Base-by-base conservation (phyloP, 1,140 invertebrate species). In the Ostrea denselamellosa region DNA sequence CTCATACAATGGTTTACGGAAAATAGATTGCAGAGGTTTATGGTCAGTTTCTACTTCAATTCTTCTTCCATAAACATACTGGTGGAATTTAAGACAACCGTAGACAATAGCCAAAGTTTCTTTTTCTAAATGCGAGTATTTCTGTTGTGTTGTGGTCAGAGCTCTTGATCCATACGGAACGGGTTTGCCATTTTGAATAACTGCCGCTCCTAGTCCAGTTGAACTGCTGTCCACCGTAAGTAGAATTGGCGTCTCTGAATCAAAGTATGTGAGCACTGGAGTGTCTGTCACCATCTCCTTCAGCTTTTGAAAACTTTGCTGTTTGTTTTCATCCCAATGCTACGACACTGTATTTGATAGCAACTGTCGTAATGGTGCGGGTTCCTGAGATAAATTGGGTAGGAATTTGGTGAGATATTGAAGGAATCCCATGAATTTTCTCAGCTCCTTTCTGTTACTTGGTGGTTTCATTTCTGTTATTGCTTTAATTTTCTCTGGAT, bases 161-260 rank as follows among this genome's bases (percentile, higher is more conserved):
- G 94, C 90, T 44, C 94, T 89, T 0, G 95, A 96, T 12, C 94
- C 94, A 89, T 92, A 96, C 2, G 93, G 93, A 2, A 96, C 90
- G 0, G 93, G 94, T 89, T 90, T 90, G 94, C 92, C 14, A 83
- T 95, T 91, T 89, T 96, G 95, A 22, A 95, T 54, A 4, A 96
- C 54, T 25, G 94, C 93, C 68, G 93, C 93, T n/a, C 94, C 95
- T 19, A 96, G 86, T 0, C 94, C 95, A 51, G 91, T 83, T 54
- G 90, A 83, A 22, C 91, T 94, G 22, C 25, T 68, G 65, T 91
- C 90, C 3, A 89, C 86, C 14, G 87, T n/a, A 4, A 91, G 56
- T 54, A 65, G 22, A 19, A 88, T 19, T 17, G 85, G 89, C 83
- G 87, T 89, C 0, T 12, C 86, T 17, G 54, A 22, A 54, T 89